Evolutionary conservation across 2,888 invertebrate species (phyloP).

Genomic region (Tupiocoris notatus): DNA sequence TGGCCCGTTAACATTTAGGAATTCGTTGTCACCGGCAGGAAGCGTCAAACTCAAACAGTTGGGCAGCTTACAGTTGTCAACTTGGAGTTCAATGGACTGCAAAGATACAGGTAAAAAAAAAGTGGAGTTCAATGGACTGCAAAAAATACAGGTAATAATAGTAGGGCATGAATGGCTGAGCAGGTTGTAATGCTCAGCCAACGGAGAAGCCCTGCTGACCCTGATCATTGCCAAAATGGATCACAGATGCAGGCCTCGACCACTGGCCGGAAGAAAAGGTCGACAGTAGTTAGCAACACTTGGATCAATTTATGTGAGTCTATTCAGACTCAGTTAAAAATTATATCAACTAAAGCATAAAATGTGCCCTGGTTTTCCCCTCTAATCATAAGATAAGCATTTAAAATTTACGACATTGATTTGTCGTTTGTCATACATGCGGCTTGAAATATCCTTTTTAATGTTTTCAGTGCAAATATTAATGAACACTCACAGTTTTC

Average conservation of each 20-base stretch:
- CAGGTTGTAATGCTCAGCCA: no score
- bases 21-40: constrained; percentile 69
- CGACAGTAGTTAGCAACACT: no score
- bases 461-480: not conserved
- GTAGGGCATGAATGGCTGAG: no score
- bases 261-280: no score
- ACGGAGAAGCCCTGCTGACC: no score
- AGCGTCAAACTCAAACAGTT: constrained; percentile 70
- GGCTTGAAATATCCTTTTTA: not conserved
- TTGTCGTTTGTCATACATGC: not conserved
- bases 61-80: constrained; percentile 70
- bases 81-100: constrained; percentile 69
- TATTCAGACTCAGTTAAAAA: not conserved
- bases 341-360: not conserved
- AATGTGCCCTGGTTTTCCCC: not conserved
- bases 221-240: no score
- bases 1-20: constrained; percentile 78
- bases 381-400: not conserved
- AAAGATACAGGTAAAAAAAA: constrained; percentile 45
- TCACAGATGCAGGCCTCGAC: no score
- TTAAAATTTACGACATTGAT: not conserved
- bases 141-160: no score
- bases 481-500: constrained; percentile 53
- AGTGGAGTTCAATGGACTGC: constrained; percentile 7
- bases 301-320: no score